Conservation (phyloP, 2,113 vertebrate species). For the Centropus unirufus region DNA sequence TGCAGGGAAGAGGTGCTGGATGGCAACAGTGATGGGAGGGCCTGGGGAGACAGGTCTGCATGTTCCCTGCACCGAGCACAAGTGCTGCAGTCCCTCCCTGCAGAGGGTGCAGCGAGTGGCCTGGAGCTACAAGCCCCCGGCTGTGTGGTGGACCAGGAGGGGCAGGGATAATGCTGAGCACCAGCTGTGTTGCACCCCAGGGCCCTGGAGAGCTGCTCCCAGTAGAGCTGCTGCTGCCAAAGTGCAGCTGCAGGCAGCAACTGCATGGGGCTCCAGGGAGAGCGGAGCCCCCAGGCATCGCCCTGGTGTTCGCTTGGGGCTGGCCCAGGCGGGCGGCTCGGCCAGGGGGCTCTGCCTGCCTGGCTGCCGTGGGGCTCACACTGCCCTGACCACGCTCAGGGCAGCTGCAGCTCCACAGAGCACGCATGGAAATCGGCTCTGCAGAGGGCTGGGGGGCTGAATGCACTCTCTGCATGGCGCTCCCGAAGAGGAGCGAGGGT, state of each 20-base stretch:
- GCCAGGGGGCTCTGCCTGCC: too few species aligned
- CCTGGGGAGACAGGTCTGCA: neutral
- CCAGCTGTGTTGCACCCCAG: neutral
- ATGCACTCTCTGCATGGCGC: rapidly evolving
- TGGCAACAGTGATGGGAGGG: neutral
- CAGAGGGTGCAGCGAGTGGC: rapidly evolving
- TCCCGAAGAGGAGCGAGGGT: neutral
- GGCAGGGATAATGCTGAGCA: neutral
- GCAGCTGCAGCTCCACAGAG: neutral
- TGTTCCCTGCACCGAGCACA: neutral
- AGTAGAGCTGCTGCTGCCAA: neutral
- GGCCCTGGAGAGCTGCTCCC: neutral
- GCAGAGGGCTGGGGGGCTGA: neutral
- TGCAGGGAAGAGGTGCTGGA: neutral
- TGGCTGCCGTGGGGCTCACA: neutral
- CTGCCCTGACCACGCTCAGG: neutral
- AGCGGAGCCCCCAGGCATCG: rapidly evolving
- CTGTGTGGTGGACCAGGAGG: neutral
- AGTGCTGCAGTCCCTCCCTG: neutral
- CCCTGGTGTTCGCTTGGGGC: rapidly evolving
- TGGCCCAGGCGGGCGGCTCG: neutral
- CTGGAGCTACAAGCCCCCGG: neutral
- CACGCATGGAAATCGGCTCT: neutral
- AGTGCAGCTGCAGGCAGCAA: neutral
- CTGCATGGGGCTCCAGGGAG: neutral